phyloP scores from a whole-genome alignment of 2,113 vertebrate genomes.

The Gymnarchus niloticus region DNA sequence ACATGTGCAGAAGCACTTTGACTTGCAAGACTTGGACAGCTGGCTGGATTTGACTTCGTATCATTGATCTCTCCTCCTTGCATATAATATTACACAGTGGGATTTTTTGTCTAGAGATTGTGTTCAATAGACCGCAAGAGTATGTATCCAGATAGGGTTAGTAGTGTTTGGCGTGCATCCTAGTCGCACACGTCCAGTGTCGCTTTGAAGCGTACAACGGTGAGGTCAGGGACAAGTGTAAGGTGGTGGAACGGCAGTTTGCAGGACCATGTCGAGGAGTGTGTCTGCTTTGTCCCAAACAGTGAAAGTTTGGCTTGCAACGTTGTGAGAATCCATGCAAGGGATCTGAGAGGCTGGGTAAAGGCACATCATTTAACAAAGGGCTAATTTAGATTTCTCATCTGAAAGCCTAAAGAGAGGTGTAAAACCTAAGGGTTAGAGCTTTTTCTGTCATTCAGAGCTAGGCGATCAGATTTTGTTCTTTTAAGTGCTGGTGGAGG shows the following conservation, averaged over 20 bases:
- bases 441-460: background rate
- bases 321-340: background rate
- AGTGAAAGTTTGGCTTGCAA: background rate
- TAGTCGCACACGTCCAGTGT: too few relatives aligned
- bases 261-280: background rate
- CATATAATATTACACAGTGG: background rate
- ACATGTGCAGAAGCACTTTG: background rate
- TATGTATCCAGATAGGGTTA: background rate
- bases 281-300: background rate
- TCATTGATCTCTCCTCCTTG: background rate
- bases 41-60: background rate
- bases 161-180: background rate
- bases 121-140: background rate
- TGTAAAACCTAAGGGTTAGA: background rate
- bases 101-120: background rate
- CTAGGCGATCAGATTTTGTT: background rate
- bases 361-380: background rate
- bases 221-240: background rate
- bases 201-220: background rate
- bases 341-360: background rate
- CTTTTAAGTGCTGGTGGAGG: background rate
- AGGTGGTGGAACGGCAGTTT: background rate
- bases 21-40: background rate
- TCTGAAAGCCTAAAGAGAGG: background rate
- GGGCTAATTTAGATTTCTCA: background rate